Conservation (phyloP, 2,797 vertebrate genomes). For the Calcarius lapponicus region DNA sequence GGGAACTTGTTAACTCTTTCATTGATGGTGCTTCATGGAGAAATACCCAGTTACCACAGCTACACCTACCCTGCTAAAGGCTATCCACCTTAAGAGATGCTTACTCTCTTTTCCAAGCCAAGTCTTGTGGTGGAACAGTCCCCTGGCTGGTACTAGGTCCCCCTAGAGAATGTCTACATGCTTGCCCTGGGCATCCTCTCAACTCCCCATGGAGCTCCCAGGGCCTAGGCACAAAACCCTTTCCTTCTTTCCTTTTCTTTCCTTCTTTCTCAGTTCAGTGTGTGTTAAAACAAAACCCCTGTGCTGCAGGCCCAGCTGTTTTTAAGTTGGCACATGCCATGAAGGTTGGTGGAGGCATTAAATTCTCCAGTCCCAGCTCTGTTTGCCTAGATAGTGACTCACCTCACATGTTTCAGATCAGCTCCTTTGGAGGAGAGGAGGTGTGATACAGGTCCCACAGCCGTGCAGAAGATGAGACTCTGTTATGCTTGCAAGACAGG, state of each 20-base stretch:
- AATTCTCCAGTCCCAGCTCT: not conserved
- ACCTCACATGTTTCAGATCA: not conserved
- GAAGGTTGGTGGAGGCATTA: not conserved
- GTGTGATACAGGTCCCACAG: not conserved
- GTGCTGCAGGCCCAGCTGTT: not conserved
- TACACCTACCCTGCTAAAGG: not conserved
- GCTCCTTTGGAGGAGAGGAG: not conserved
- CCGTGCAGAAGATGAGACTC: not conserved
- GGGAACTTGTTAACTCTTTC: not conserved
- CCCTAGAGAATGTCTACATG: rapidly evolving
- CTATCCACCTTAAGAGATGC: not conserved
- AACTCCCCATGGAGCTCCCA: not conserved
- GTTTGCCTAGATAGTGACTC: not conserved
- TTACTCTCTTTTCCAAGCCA: not conserved
- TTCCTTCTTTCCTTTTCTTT: not conserved
- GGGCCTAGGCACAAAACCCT: not conserved
- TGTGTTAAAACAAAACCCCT: not conserved
- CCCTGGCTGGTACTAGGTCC: too few relatives aligned
- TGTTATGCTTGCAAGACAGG: conserved; percentile 19
- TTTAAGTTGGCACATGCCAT: not conserved
- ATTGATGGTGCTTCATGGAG: not conserved
- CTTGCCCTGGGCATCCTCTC: not conserved
- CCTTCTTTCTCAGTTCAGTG: not conserved
- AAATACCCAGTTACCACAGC: not conserved
- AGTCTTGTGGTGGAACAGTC: not conserved